These are phyloP conservation scores for Doryteuthis pealeii DNA, from an alignment of 1,140 invertebrate species.

Conservation along the genomic window DNA sequence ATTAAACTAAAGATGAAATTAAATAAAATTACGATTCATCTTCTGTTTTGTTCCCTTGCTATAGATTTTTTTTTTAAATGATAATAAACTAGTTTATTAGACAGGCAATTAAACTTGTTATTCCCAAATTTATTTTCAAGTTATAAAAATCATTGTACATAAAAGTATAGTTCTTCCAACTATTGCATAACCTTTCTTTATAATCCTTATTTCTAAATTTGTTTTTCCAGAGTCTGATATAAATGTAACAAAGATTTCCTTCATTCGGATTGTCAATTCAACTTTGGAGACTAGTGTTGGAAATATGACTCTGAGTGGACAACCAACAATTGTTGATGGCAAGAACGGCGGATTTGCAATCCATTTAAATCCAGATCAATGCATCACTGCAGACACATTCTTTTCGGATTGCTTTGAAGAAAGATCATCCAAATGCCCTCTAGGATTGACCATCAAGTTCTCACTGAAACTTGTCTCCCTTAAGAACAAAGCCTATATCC, in stretches of 20 bases:
- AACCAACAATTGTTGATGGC: constrained; percentile 27
- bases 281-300: constrained; percentile 25
- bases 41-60: too few species aligned
- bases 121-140: too few species aligned
- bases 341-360: constrained; percentile 35
- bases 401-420: constrained; percentile 20
- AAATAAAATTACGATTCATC: too few species aligned
- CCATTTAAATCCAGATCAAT: constrained; percentile 33
- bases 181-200: background rate
- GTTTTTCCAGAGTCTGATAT: constrained; percentile 33
- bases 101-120: too few species aligned
- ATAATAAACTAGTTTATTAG: too few species aligned
- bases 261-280: too few species aligned
- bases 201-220: too few species aligned
- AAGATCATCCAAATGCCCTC: constrained; percentile 16
- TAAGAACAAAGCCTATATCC: constrained; percentile 35
- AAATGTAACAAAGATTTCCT: constrained; percentile 25
- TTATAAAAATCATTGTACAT: too few species aligned
- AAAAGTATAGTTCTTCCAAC: background rate
- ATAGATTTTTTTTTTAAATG: too few species aligned
- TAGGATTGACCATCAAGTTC: constrained; percentile 43
- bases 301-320: constrained; percentile 29
- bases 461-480: constrained; percentile 32
- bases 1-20: too few species aligned
- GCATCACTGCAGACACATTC: constrained; percentile 20